phyloP scores from a whole-genome alignment of 1,140 invertebrate genomes.

The Oscheius sp. region DNA sequence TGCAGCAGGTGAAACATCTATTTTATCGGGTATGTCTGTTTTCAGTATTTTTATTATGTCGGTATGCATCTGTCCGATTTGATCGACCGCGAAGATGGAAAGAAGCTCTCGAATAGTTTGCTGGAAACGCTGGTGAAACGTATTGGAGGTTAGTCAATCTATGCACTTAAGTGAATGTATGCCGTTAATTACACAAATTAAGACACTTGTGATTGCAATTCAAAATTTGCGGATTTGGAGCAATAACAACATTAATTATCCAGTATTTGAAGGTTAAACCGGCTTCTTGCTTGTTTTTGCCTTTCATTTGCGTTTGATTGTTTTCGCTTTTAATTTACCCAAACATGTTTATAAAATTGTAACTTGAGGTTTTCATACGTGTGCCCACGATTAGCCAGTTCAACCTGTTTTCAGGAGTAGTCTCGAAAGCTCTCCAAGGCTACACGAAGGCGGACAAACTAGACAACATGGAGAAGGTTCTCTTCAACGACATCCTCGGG shows the following conservation, averaged over 20 bases:
- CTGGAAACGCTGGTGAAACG: constrained; percentile 6
- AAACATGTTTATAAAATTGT: no score
- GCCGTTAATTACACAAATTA: no score
- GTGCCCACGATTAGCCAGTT: no score
- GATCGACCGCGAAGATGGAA: constrained; percentile 2
- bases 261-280: no score
- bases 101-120: constrained; percentile 1
- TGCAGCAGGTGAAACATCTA: constrained; percentile 1
- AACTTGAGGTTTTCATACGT: no score
- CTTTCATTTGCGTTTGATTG: no score
- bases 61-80: constrained; percentile 6
- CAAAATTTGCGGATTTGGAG: no score
- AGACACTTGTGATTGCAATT: no score
- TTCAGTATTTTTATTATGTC: constrained; percentile 7
- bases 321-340: no score
- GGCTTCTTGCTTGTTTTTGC: no score
- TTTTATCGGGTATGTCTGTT: no score
- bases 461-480: neutral
- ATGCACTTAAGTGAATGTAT: neutral
- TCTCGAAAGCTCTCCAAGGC: constrained; percentile 2
- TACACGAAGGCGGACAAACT: neutral
- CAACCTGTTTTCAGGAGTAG: neutral
- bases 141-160: neutral
- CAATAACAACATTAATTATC: no score
- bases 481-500: neutral